Evolutionary conservation across 2,888 invertebrate species (phyloP), one percentile per base, ranked within the genome.

Genomic region (Hedychridium roseum): DNA sequence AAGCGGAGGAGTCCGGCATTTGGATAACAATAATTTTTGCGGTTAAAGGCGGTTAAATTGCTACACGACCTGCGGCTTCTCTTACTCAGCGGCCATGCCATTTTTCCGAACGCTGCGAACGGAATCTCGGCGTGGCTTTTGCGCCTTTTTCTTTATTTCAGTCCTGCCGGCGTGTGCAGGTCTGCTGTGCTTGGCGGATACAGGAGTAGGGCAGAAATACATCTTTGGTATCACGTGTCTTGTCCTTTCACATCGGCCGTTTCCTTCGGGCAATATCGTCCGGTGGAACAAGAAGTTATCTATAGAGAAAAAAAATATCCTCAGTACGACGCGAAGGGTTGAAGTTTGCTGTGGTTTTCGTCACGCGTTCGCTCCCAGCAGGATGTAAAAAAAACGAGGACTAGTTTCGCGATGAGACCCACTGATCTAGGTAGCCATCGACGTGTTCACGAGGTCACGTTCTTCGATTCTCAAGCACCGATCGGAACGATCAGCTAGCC

Each of bases 21-120:
- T 58, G 60, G 67, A 74, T 75, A 71, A 72, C 66, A 67, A 72
- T 71, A 65, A 72, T 68, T 72, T 73, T 66, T 68, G 70, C 61
- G 70, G 69, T 73, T 68, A 71, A 73, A 65, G 68, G 70, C 66
- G 66, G 58, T 66, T 42, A 76, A 72, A 76, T 76, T 75, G 62
- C 71, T 71, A 64, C 70, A 70, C 57, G 70, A 62, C 53, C 59
- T 54, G 66, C 60, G 66, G 66, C 66, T 64, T 64, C 64, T 50
- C 54, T 44, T 28, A 15, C 38, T 30, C 5, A 37, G 9, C 39
- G 23, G 38, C 20, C 36, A 9, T 7, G 20, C 35, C 27, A 20
- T 41, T 50, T 53, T 53, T 42, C 42, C 28, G 18, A 36, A 43
- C 35, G 30, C 36, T 38, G 34, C 34, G 14, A n/a, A n/a, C 34